phyloP scores from a whole-genome alignment of 2,113 vertebrate species.

The Nothocercus nigrocapillus region DNA sequence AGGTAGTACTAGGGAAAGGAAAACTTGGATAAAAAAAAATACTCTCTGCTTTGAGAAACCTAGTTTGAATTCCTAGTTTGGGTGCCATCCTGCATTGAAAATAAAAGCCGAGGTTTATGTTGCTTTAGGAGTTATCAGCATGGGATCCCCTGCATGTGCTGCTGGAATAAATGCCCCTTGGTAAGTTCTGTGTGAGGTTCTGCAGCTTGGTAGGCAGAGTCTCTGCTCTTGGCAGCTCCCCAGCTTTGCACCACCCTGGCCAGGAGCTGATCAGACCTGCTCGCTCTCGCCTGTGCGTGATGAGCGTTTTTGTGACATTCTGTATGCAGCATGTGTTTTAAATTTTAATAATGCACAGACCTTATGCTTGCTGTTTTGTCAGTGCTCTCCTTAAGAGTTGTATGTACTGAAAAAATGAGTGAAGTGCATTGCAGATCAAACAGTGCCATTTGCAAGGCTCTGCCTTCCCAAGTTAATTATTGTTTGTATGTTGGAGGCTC shows the following conservation, averaged over 20 bases:
- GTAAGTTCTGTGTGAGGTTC: not conserved
- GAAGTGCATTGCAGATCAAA: slow-evolving; percentile 29
- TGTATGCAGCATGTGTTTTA: slow-evolving; percentile 63
- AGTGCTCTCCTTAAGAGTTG: slow-evolving; percentile 40
- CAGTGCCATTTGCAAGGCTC: slow-evolving; percentile 32
- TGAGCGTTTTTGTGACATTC: slow-evolving; percentile 66
- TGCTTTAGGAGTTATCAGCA: slow-evolving; percentile 18
- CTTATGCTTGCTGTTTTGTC: slow-evolving; percentile 59
- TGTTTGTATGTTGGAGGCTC: slow-evolving; percentile 30
- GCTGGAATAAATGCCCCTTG: slow-evolving; percentile 1
- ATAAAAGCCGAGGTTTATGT: not conserved
- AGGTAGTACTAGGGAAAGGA: not conserved
- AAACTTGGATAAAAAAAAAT: not conserved
- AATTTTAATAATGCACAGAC: slow-evolving; percentile 63
- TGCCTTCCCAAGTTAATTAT: slow-evolving; percentile 46
- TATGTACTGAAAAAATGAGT: not conserved
- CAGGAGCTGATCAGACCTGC: slow-evolving; percentile 35
- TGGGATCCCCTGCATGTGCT: not conserved
- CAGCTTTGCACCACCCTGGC: slow-evolving; percentile 22
- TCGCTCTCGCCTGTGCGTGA: not conserved
- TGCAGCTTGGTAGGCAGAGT: not conserved
- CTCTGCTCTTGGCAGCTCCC: slow-evolving; percentile 3
- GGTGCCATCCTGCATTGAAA: not conserved
- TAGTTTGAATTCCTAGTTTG: not conserved
- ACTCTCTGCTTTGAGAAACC: not conserved